phyloP scores from a whole-genome alignment of 1,140 invertebrate species.

The Drosophila virilis region DNA sequence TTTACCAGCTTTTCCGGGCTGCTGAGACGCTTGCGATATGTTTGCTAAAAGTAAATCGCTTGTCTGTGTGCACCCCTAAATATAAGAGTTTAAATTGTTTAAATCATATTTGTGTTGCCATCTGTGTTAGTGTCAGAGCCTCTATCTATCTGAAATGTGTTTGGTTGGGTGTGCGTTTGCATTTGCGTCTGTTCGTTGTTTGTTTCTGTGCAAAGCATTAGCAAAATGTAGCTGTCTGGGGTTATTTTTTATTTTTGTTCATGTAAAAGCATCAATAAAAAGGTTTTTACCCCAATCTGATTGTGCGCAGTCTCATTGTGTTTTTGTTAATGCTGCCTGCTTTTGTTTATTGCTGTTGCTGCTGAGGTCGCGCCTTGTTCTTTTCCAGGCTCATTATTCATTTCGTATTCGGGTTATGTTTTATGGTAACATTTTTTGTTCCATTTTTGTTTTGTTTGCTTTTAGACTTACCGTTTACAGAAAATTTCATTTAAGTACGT shows the following conservation, averaged over 20 bases:
- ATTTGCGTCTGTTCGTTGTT: constrained; percentile 24
- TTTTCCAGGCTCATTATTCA: constrained; percentile 60
- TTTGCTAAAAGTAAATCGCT: too few relatives aligned
- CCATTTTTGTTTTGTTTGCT: constrained; percentile 25
- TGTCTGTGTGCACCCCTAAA: not conserved
- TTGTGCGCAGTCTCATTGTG: constrained; percentile 5
- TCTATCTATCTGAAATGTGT: constrained; percentile 12
- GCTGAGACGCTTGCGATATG: too few relatives aligned
- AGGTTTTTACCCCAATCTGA: constrained; percentile 50
- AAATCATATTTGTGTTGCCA: constrained; percentile 44
- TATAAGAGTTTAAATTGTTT: constrained; percentile 61
- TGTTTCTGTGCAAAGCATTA: constrained; percentile 41
- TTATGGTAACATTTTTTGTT: constrained; percentile 31
- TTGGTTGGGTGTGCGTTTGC: too few relatives aligned
- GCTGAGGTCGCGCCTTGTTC: constrained; percentile 66
- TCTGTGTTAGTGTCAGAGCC: constrained; percentile 64
- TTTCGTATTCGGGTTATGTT: constrained; percentile 53
- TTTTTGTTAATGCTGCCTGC: constrained; percentile 38
- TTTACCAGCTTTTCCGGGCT: too few relatives aligned
- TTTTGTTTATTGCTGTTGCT: constrained; percentile 53
- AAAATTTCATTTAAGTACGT: constrained; percentile 82
- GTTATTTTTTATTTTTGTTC: constrained; percentile 65
- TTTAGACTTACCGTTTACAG: constrained; percentile 65
- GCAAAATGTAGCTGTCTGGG: constrained; percentile 58
- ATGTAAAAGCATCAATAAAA: constrained; percentile 82